Evolutionary conservation across 2,113 vertebrate genomes (phyloP).

Genomic region (Castor canadensis): DNA sequence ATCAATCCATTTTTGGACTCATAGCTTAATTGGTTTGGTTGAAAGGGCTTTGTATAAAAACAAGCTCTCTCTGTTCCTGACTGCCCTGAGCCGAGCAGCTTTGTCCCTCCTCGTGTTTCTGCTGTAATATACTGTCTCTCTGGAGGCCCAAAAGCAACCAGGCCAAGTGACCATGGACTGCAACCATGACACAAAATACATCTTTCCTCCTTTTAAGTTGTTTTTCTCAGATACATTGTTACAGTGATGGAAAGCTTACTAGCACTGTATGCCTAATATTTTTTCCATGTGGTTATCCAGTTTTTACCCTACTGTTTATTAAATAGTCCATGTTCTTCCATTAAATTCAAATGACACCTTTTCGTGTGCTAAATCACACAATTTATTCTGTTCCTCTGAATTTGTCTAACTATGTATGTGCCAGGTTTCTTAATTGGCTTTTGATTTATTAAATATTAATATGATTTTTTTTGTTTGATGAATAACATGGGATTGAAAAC

Average conservation of each 20-base stretch:
- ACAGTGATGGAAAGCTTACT: background rate
- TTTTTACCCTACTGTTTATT: conserved; percentile 1
- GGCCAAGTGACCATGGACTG: background rate
- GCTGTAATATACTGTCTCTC: background rate
- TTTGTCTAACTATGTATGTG: background rate
- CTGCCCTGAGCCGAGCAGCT: too few relatives aligned
- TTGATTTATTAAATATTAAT: background rate
- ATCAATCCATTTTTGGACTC: too few relatives aligned
- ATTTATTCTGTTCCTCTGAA: background rate
- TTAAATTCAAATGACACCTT: background rate
- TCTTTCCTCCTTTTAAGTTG: too few relatives aligned
- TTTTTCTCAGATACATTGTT: background rate
- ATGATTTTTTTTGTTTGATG: background rate
- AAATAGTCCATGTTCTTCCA: background rate
- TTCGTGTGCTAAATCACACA: too few relatives aligned
- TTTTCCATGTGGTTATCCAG: background rate
- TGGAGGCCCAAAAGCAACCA: too few relatives aligned
- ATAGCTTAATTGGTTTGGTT: background rate
- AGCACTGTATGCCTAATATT: background rate
- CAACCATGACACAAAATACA: background rate
- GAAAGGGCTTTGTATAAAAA: background rate
- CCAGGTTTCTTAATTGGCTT: background rate
- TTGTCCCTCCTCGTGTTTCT: background rate
- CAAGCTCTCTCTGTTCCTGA: background rate
- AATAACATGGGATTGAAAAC: background rate